A percentile compares a stretch with the other conserved stretches of the same genome.
Evolutionary conservation across 2,113 vertebrate genomes (phyloP).

Genomic region (Gnathonemus longibarbis): DNA sequence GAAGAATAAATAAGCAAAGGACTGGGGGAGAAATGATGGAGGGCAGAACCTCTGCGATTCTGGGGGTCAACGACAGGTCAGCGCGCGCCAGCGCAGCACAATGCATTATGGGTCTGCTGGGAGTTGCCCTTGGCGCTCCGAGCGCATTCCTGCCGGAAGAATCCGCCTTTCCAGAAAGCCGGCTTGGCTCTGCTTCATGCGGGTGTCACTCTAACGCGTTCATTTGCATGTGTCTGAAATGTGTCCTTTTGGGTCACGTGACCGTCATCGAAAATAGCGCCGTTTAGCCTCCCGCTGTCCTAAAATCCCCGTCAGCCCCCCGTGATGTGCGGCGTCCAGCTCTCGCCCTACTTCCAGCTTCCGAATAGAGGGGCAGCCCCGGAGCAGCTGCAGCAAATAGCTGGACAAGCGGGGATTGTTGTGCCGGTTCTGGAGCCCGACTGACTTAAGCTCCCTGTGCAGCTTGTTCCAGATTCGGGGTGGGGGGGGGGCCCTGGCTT

Average conservation of each 20-base stretch:
- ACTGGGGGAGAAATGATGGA: conserved; percentile 39
- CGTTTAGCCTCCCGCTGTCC: background rate
- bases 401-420: conserved; percentile 43
- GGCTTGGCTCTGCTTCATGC: background rate
- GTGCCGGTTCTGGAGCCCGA: conserved; percentile 38
- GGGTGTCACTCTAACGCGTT: background rate
- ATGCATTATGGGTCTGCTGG: conserved; percentile 33
- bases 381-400: background rate
- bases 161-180: background rate
- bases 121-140: background rate
- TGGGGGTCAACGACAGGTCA: conserved; percentile 51
- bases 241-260: background rate
- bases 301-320: background rate
- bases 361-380: background rate
- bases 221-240: background rate
- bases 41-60: conserved; percentile 42
- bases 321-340: background rate
- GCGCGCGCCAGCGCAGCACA: conserved; percentile 39
- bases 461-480: conserved; percentile 32
- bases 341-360: background rate
- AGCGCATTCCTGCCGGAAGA: background rate
- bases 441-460: conserved; percentile 35
- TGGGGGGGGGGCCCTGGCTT: conserved; percentile 38
- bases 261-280: background rate
- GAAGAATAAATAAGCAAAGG: conserved; percentile 55